Evolutionary conservation across 2,113 vertebrate species (phyloP).

Genomic region (Albula glossodonta): DNA sequence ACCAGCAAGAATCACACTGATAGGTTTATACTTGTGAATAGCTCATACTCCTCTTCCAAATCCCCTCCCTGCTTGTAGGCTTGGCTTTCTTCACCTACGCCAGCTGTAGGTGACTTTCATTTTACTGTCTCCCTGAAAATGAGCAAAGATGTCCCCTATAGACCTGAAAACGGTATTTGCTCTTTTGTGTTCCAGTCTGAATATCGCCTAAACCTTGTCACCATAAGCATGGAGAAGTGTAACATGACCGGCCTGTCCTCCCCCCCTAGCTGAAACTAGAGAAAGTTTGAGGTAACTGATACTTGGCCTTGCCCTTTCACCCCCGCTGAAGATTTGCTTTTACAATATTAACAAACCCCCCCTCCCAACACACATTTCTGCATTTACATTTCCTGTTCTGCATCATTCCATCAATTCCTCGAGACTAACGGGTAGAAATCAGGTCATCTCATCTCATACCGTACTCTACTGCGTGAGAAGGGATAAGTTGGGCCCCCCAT

Average conservation of each 20-base stretch:
- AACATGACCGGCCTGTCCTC: not conserved
- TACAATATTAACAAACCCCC: constrained; percentile 63
- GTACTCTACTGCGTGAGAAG: not conserved
- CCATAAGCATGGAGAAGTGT: not conserved
- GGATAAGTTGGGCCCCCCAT: constrained; percentile 36
- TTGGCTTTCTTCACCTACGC: constrained; percentile 19
- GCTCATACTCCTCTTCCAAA: constrained; percentile 43
- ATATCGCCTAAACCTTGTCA: not conserved
- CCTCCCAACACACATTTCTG: not conserved
- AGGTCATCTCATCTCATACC: not conserved
- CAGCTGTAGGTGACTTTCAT: constrained; percentile 23
- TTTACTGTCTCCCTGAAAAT: constrained; percentile 23
- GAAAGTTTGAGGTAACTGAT: constrained; percentile 53
- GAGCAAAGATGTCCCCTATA: constrained; percentile 26
- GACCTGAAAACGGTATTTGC: constrained; percentile 13
- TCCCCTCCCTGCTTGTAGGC: constrained; percentile 50
- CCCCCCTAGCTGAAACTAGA: constrained; percentile 48
- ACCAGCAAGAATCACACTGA: constrained; percentile 42
- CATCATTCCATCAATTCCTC: not conserved
- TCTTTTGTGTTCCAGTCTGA: constrained; percentile 15
- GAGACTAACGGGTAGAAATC: constrained; percentile 3
- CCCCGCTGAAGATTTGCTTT: constrained; percentile 25
- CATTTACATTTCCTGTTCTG: not conserved
- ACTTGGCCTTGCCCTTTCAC: constrained; percentile 37
- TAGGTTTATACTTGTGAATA: constrained; percentile 39